phyloP scores from a whole-genome alignment of 2,888 invertebrate genomes.

The Venusia cambrica region DNA sequence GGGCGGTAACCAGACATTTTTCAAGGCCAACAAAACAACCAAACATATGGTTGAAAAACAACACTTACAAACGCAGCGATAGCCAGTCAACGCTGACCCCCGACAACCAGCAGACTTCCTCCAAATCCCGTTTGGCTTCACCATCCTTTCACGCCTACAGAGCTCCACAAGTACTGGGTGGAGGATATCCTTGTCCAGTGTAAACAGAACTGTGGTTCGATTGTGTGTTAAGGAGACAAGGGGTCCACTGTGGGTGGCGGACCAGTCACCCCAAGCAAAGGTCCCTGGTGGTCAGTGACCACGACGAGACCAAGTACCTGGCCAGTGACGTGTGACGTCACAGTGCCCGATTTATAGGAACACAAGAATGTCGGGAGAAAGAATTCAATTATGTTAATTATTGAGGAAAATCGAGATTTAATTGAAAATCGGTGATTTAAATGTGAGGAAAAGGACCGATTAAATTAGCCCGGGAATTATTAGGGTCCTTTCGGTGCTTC shows the following conservation, averaged over 20 bases:
- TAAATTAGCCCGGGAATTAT: conserved; percentile 15
- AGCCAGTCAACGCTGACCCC: conserved; percentile 50
- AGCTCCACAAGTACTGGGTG: conserved; percentile 48
- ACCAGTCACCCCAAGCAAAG: conserved; percentile 76
- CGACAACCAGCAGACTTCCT: conserved; percentile 48
- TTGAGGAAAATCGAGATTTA: conserved; percentile 19
- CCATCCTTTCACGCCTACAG: conserved; percentile 39
- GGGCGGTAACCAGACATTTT: conserved; percentile 66
- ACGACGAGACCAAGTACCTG: conserved; percentile 71
- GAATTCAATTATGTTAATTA: conserved; percentile 21
- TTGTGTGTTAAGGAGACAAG: conserved; percentile 26
- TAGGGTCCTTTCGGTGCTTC: conserved; percentile 12
- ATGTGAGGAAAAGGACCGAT: conserved; percentile 13
- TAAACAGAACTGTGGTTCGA: conserved; percentile 23
- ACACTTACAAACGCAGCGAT: conserved; percentile 45
- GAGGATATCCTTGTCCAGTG: conserved; percentile 27
- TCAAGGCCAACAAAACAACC: conserved; percentile 74
- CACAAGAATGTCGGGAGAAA: conserved; percentile 28
- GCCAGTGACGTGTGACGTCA: conserved; percentile 64
- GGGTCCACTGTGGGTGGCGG: conserved; percentile 51
- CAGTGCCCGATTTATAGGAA: conserved; percentile 42
- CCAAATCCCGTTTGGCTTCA: conserved; percentile 50
- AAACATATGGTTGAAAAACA: conserved; percentile 73
- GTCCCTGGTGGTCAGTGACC: conserved; percentile 77
- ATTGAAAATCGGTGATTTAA: conserved; percentile 18